These are phyloP conservation scores for Eumacrocentrus americanus DNA, from an alignment of 2,888 invertebrate genomes.

Conservation along the genomic window DNA sequence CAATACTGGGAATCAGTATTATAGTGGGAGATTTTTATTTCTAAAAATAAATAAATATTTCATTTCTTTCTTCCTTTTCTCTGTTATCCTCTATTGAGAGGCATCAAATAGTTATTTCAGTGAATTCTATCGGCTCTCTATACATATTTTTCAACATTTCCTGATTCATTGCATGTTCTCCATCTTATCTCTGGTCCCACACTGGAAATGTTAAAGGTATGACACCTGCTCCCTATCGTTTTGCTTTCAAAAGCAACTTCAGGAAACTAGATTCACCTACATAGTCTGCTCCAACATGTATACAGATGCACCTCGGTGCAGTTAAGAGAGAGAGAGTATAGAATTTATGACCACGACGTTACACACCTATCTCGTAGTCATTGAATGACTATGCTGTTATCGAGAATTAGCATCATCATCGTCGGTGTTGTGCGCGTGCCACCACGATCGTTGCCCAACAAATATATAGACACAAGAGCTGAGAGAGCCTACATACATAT, in stretches of 20 bases:
- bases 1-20: too few relatives aligned
- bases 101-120: too few relatives aligned
- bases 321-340: background rate
- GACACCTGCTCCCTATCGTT: background rate
- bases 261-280: background rate
- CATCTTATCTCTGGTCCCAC: background rate
- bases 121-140: background rate
- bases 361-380: background rate
- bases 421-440: background rate
- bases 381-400: slow-evolving; percentile 20
- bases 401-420: slow-evolving; percentile 22
- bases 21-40: too few relatives aligned
- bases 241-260: background rate
- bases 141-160: background rate
- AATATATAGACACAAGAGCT: too few relatives aligned
- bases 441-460: slow-evolving; percentile 12
- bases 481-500: slow-evolving; percentile 1
- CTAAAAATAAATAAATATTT: too few relatives aligned
- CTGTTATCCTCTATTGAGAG: too few relatives aligned
- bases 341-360: slow-evolving; percentile 1
- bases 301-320: background rate
- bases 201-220: background rate
- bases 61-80: too few relatives aligned
- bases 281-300: background rate
- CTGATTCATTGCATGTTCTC: background rate